Evolutionary conservation across 2,888 invertebrate species (phyloP), one percentile per base, ranked within the genome.

Genomic region (Amphipoea oculea): DNA sequence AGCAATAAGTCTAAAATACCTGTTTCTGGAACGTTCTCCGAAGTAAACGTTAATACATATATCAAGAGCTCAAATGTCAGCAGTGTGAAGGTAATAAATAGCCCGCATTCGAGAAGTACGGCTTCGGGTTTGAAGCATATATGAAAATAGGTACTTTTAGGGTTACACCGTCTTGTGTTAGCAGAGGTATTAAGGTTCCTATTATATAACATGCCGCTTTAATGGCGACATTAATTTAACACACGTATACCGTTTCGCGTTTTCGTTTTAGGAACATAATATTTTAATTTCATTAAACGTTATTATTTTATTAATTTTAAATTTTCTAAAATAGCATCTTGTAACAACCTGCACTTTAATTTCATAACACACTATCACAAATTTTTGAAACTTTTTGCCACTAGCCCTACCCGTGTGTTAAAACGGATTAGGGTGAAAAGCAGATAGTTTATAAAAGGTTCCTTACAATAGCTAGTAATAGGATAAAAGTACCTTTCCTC

Each of bases 11-110:
- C 36, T 45, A 57, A 75, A 57, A 57, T 73, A 57, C 75, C 36
- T 45, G 73, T 23, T 75, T 17, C 57, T 73, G 29, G 73, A 73
- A 23, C 42, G 2, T 74, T 54, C 11, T 40, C 9, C 71, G 45
- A 45, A 36, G 57, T 75, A 57, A 6, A 73, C 57, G 12, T 36
- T 36, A 57, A 75, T 73, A 48, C 48, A 48, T 48, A 57, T n/a
- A 73, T 23, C 57, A 57, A 36, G 23, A 36, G 75, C 45, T 76
- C 36, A 14, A 74, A 60, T 74, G 74, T 36, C 57, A 45, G 57
- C 45, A 23, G 17, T 1, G 12, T 57, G 57, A n/a, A 36, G 54
- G 36, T 74, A 74, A 76, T 76, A 57, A 36, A 76, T 76, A 17
- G 57, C 23, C 17, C 6, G 17, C 54, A 45, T n/a, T 60, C 12